Percentiles rank a stretch among this genome's conserved stretches.
phyloP scores from a whole-genome alignment of 2,797 vertebrate genomes.

The Clarias pachynema region DNA sequence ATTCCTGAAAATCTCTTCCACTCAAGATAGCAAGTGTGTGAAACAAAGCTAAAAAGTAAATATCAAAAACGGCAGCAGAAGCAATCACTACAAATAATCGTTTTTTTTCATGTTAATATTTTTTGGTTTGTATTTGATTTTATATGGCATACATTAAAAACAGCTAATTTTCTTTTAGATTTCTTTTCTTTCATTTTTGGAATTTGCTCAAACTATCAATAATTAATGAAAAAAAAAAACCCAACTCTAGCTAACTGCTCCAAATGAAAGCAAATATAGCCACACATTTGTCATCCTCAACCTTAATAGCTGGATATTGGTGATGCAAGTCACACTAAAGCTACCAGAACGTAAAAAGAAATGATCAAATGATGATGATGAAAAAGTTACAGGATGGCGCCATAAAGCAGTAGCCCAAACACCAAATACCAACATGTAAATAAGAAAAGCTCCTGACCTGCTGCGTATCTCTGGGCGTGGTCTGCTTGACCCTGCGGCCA shows the following conservation, averaged over 20 bases:
- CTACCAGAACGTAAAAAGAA: neutral
- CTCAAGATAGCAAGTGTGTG: neutral
- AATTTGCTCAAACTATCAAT: no score
- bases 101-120: no score
- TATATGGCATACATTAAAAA: neutral
- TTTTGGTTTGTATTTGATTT: neutral
- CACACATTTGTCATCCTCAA: neutral
- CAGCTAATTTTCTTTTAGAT: no score
- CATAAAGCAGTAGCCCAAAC: neutral
- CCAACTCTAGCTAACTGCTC: neutral
- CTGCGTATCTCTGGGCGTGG: slow-evolving; percentile 89
- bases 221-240: neutral
- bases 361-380: neutral
- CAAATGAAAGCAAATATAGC: neutral
- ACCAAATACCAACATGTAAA: neutral
- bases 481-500: slow-evolving; percentile 87
- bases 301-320: neutral
- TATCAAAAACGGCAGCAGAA: no score
- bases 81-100: no score
- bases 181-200: no score
- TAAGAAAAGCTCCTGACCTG: slow-evolving; percentile 74
- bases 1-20: neutral
- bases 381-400: neutral
- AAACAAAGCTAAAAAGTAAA: neutral
- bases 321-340: neutral